These are phyloP conservation scores for Ceraclea dissimilis DNA, from an alignment of 2,888 invertebrate genomes.

Conservation along the genomic window DNA sequence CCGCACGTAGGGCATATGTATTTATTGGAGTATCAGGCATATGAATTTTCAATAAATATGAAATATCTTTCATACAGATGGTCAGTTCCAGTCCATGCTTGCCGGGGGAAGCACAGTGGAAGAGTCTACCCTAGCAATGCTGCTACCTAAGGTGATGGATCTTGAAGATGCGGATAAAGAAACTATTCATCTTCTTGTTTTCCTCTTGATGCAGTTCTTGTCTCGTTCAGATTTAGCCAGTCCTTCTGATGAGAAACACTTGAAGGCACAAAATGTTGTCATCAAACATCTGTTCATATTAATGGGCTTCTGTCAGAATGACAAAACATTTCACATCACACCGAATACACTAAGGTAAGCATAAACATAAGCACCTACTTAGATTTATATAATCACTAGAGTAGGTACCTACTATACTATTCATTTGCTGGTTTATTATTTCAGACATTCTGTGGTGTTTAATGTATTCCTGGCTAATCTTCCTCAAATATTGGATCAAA, in stretches of 20 bases:
- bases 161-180: slow-evolving; percentile 92
- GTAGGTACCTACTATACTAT: no score
- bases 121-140: slow-evolving; percentile 67
- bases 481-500: slow-evolving; percentile 91
- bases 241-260: slow-evolving; percentile 79
- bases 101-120: slow-evolving; percentile 51
- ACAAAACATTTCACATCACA: slow-evolving; percentile 85
- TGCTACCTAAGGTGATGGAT: slow-evolving; percentile 84
- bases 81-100: slow-evolving; percentile 76
- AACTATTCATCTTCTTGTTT: slow-evolving; percentile 88
- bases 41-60: no score
- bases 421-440: slow-evolving; percentile 20
- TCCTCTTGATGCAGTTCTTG: slow-evolving; percentile 95
- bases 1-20: no score
- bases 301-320: slow-evolving; percentile 86
- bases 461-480: slow-evolving; percentile 92
- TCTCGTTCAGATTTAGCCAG: slow-evolving; percentile 64
- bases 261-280: slow-evolving; percentile 78
- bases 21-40: no score
- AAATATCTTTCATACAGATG: no score
- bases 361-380: not conserved
- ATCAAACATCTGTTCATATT: slow-evolving; percentile 85
- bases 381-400: no score
- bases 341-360: slow-evolving; percentile 73
- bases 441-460: slow-evolving; percentile 85